Evolutionary conservation across 1,140 invertebrate species (phyloP), one percentile per base, ranked within the genome.

Genomic region (Colletes gigas): DNA sequence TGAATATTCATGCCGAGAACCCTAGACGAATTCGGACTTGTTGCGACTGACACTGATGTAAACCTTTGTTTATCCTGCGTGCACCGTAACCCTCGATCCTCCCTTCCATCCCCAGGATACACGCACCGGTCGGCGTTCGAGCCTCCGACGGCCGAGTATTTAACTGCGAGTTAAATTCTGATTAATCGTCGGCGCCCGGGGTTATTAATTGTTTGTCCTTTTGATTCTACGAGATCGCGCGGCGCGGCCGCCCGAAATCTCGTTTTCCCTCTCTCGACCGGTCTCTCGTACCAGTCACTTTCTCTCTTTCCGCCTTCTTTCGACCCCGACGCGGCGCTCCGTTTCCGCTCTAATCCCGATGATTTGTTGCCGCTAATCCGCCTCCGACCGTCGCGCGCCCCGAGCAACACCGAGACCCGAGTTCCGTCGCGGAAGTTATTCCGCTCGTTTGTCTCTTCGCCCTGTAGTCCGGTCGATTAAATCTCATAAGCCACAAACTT

Each of bases 41-140:
- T 93, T 93, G 93, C 92, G 90, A 93, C 92, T 93, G 93, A 93
- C 93, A 93, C 92, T 93, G 92, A 93, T 91, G 92, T 92, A 92
- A 92, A 93, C 91, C 92, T 93, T 93, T 93, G 93, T 93, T 91
- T 92, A 88, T 87, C 83, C 84, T 83, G 78, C 81, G 82, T 81
- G 81, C 83, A 77, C 77, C 77, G 30, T 68, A 79, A 57, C 75
- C 60, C 21, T 78, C 78, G 63, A 60, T 60, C 67, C 30, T 81
- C 65, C 80, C 82, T 19, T 60, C 15, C 67, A 8, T 17, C n/a
- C 66, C 69, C 67, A 60, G 57, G 52, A 71, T 70, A 76, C 77
- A 52, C 55, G 4, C 3, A 9, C 19, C 72, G 50, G 54, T 57
- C 73, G 57, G 63, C 67, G 19, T 39, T 30, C 52, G 77, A 50